A percentile compares a stretch with the other conserved stretches of the same genome.
phyloP scores from a whole-genome alignment of 2,113 vertebrate species.

The Eidolon helvum region DNA sequence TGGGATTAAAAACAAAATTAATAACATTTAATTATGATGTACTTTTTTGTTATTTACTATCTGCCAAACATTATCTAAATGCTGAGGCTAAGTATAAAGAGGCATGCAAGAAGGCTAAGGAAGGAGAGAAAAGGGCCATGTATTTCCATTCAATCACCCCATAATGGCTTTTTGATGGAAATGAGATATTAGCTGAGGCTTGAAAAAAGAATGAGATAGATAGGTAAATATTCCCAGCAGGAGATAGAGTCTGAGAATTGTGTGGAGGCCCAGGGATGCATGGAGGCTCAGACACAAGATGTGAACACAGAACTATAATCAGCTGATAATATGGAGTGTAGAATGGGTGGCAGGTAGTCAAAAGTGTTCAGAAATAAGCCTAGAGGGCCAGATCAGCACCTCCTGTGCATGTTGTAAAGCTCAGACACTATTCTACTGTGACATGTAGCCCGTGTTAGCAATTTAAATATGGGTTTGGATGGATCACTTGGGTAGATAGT shows the following conservation, averaged over 20 bases:
- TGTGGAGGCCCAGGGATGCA: not conserved
- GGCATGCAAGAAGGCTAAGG: not conserved
- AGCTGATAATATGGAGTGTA: not conserved
- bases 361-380: not conserved
- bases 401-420: accelerated
- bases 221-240: not conserved
- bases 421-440: not conserved
- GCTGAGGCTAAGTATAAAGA: not conserved
- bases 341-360: not conserved
- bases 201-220: not conserved
- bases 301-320: accelerated
- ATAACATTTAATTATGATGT: not conserved
- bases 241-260: not conserved
- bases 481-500: not conserved
- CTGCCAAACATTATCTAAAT: not conserved
- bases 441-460: not conserved
- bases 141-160: not conserved
- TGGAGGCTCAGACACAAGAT: not conserved
- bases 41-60: not conserved
- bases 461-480: not conserved
- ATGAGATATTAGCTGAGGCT: not conserved
- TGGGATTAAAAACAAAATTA: not conserved
- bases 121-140: not conserved
- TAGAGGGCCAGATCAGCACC: accelerated
- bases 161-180: not conserved